These are phyloP conservation scores for Corythoichthys intestinalis DNA, from an alignment of 2,113 vertebrate species.

Conservation along the genomic window DNA sequence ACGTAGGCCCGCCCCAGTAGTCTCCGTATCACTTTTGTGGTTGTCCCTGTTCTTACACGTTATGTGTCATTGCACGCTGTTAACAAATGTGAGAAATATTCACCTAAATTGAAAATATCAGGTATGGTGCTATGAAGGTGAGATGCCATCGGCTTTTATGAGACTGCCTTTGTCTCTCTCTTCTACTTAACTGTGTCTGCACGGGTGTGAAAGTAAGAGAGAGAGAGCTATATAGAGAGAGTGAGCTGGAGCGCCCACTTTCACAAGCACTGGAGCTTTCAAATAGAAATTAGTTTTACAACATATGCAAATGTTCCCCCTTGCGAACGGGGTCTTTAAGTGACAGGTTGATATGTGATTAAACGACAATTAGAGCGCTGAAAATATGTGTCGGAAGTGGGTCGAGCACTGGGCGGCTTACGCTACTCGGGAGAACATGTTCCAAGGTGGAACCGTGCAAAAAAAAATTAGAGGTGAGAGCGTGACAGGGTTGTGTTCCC, in stretches of 20 bases:
- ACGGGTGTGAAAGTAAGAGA: conserved; percentile 52
- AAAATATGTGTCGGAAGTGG: conserved; percentile 69
- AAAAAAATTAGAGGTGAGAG: conserved; percentile 72
- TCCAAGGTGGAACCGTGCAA: conserved; percentile 55
- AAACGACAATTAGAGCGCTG: conserved; percentile 80
- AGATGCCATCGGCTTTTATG: conserved; percentile 32
- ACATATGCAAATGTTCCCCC: conserved; percentile 77
- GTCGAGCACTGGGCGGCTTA: conserved; percentile 69
- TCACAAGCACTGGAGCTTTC: conserved; percentile 70
- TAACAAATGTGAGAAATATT: conserved; percentile 67
- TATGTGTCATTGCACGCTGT: conserved; percentile 68
- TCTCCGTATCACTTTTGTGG: conserved; percentile 45
- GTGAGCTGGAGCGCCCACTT: conserved; percentile 51
- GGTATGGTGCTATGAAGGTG: conserved; percentile 53
- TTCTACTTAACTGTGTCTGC: conserved; percentile 45
- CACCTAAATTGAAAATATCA: conserved; percentile 65
- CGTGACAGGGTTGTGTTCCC: conserved; percentile 55
- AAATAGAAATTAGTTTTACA: conserved; percentile 78
- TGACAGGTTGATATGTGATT: conserved; percentile 83
- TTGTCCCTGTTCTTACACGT: conserved; percentile 63
- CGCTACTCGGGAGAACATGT: conserved; percentile 67
- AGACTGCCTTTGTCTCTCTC: conserved; percentile 19
- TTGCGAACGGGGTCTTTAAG: conserved; percentile 73
- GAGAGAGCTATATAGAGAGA: conserved; percentile 34
- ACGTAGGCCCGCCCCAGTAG: conserved; percentile 44